Conservation (phyloP, 2,113 vertebrate genomes). For the Daubentonia madagascariensis region DNA sequence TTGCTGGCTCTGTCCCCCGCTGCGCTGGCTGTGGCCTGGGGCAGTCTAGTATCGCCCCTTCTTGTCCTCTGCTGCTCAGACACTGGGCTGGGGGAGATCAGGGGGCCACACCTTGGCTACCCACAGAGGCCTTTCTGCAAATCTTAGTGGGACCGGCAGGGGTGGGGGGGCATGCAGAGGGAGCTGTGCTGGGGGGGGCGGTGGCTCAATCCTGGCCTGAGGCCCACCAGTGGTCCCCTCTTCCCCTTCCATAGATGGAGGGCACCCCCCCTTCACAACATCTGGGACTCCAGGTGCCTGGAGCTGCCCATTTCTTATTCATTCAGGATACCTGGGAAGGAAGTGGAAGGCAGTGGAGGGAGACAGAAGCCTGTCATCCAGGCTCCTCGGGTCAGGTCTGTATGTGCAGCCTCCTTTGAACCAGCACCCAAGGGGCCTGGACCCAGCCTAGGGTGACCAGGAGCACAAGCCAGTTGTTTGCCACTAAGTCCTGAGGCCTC, state of each 20-base stretch:
- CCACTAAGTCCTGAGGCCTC: background rate
- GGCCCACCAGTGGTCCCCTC: background rate
- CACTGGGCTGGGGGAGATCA: background rate
- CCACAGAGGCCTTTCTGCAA: background rate
- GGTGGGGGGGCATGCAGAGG: fast-evolving
- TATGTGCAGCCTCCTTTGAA: background rate
- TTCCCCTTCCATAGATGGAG: too few relatives aligned
- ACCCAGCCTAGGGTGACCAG: background rate
- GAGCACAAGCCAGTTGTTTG: background rate
- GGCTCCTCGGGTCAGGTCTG: background rate
- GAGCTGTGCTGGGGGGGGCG: background rate
- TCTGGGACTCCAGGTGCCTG: background rate
- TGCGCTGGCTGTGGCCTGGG: fast-evolving
- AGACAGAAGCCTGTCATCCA: too few relatives aligned
- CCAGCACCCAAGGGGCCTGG: background rate
- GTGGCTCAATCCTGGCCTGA: background rate
- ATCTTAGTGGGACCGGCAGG: background rate
- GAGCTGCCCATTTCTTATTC: background rate
- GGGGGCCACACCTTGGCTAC: too few relatives aligned
- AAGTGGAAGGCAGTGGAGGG: background rate
- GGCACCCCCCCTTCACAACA: background rate
- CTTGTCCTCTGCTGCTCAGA: background rate
- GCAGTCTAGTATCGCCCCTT: too few relatives aligned
- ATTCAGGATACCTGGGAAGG: background rate
- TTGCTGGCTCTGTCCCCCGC: background rate